Percentiles rank a stretch among this genome's conserved stretches.
Evolutionary conservation across 2,797 vertebrate genomes (phyloP).

Genomic region (Bradypus variegatus): DNA sequence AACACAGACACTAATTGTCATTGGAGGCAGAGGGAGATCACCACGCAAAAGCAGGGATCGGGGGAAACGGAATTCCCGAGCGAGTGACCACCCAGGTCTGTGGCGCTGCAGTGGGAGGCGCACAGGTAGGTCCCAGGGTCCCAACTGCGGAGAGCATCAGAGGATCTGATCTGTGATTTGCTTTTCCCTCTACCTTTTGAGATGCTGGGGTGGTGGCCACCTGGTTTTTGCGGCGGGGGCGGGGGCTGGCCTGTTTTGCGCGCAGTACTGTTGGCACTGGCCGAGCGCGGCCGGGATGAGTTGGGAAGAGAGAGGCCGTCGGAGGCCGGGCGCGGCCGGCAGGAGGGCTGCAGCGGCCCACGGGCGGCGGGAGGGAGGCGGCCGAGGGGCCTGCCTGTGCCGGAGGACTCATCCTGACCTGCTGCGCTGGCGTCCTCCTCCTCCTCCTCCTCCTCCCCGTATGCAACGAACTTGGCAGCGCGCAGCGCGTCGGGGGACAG

Average conservation of each 20-base stretch:
- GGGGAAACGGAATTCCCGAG: conserved; percentile 48
- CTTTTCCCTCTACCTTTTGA: conserved; percentile 85
- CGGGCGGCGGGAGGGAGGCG: conserved; percentile 82
- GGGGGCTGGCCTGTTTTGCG: conserved; percentile 76
- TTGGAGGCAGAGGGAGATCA: conserved; percentile 56
- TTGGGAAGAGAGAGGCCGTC: conserved; percentile 94
- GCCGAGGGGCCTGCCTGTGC: conserved; percentile 88
- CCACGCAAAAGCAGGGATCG: conserved; percentile 58
- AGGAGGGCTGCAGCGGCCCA: conserved; percentile 82
- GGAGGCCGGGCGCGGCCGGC: conserved; percentile 91
- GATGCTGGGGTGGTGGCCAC: conserved; percentile 78
- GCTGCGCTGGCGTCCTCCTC: conserved; percentile 81
- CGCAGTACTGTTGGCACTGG: conserved; percentile 96
- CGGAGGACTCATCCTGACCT: conserved; percentile 95
- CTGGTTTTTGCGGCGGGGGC: conserved; percentile 85
- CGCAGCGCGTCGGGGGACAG: conserved; percentile 95
- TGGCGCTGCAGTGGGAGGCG: conserved; percentile 47
- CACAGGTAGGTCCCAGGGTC: conserved; percentile 57
- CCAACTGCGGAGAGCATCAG: conserved; percentile 47
- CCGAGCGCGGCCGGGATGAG: conserved; percentile 88
- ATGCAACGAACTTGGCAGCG: conserved; percentile 98
- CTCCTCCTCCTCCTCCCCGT: conserved; percentile 93
- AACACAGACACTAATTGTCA: conserved; percentile 40
- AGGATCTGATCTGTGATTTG: conserved; percentile 36
- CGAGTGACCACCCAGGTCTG: background rate